Conservation (phyloP, 1,140 invertebrate genomes). For the Drosophila punjabiensis region DNA sequence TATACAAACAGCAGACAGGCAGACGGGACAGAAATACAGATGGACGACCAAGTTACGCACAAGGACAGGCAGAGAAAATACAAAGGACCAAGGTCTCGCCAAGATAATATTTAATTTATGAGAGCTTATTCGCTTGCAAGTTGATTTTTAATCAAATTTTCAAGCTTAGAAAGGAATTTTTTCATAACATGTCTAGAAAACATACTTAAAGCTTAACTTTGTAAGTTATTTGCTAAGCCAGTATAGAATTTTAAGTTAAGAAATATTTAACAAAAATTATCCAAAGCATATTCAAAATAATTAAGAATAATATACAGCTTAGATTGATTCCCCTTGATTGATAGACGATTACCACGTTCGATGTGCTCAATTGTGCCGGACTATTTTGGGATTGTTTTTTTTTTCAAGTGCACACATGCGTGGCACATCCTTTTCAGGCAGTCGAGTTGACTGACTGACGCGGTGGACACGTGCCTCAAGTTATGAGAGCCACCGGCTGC, state of each 20-base stretch:
- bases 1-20: slow-evolving; percentile 48
- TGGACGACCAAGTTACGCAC: slow-evolving; percentile 11
- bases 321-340: neutral
- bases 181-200: neutral
- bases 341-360: neutral
- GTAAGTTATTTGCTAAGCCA: neutral
- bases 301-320: neutral
- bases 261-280: neutral
- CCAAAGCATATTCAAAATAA: neutral
- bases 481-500: slow-evolving; percentile 20
- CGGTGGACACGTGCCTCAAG: slow-evolving; percentile 54
- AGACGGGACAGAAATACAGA: slow-evolving; percentile 10
- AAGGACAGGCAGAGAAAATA: slow-evolving; percentile 8
- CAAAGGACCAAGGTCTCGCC: neutral
- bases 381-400: neutral
- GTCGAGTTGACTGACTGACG: slow-evolving; percentile 50
- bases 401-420: slow-evolving; percentile 21
- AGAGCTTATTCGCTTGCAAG: neutral
- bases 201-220: neutral
- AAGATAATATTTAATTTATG: slow-evolving; percentile 2
- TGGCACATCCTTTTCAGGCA: slow-evolving; percentile 38
- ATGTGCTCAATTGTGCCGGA: slow-evolving; percentile 5
- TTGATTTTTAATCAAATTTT: neutral
- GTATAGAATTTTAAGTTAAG: too few species aligned
- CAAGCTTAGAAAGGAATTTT: neutral